Conservation (phyloP, 2,113 vertebrate genomes). For the Cephalopterus ornatus region DNA sequence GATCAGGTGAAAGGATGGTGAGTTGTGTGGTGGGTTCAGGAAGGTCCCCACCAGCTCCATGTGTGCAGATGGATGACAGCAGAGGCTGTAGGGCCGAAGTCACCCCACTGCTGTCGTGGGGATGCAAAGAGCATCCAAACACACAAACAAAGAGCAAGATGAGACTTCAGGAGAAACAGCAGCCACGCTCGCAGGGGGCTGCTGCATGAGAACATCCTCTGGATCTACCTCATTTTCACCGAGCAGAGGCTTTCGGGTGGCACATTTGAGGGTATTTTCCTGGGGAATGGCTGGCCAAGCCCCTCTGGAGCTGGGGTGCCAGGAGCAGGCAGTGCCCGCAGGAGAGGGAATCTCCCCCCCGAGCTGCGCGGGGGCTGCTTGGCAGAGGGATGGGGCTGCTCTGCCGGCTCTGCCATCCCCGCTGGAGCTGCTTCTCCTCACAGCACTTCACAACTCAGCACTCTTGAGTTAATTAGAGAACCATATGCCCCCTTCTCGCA, state of each 20-base stretch:
- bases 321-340: not conserved
- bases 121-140: not conserved
- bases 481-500: constrained; percentile 54
- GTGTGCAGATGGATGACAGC: not conserved
- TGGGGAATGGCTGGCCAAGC: accelerated
- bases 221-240: accelerated
- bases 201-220: not conserved
- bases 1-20: not conserved
- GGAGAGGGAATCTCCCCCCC: accelerated
- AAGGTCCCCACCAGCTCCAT: not conserved
- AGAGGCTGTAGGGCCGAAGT: accelerated
- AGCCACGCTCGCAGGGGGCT: accelerated
- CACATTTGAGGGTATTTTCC: not conserved
- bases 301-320: accelerated
- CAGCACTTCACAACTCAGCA: constrained; percentile 48
- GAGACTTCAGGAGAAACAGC: not conserved
- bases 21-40: not conserved
- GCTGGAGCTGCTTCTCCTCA: constrained; percentile 30
- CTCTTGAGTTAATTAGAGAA: constrained; percentile 54
- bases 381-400: not conserved
- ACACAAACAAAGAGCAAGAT: not conserved
- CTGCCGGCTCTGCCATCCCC: not conserved
- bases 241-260: not conserved
- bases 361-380: not conserved
- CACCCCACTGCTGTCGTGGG: accelerated